Percentiles rank a stretch among this genome's conserved stretches.
Conservation (phyloP, 1,140 invertebrate genomes). For the Wiebesia pumilae region DNA sequence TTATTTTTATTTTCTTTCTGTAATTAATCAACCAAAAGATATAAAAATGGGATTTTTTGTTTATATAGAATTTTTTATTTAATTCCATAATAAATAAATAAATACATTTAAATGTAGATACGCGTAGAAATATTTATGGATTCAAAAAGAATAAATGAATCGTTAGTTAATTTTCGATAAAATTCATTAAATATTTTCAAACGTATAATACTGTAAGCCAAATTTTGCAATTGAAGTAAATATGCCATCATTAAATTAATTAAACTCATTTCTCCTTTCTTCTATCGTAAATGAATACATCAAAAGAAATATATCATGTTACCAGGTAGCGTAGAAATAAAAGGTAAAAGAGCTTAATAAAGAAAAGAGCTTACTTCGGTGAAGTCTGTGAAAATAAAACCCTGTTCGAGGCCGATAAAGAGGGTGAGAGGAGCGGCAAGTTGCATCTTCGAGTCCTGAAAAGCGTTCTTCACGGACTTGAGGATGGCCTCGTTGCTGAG, state of each 20-base stretch:
- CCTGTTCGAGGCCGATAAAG: conserved; percentile 84
- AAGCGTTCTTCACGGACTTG: conserved; percentile 68
- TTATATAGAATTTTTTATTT: too few species aligned
- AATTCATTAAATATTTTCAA: background rate
- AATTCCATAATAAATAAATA: too few species aligned
- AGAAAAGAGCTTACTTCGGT: conserved; percentile 76
- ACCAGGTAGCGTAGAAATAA: background rate
- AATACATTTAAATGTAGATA: too few species aligned
- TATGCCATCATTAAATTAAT: background rate
- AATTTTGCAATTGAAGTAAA: background rate
- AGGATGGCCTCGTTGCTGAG: conserved; percentile 59
- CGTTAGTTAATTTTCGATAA: too few species aligned
- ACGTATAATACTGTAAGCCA: background rate
- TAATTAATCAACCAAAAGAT: too few species aligned
- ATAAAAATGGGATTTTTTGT: too few species aligned
- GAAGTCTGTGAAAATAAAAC: conserved; percentile 84
- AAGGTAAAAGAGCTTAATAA: background rate
- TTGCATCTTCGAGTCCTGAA: conserved; percentile 76
- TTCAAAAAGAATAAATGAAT: too few species aligned
- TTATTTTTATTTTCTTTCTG: too few species aligned
- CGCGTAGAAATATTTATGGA: too few species aligned
- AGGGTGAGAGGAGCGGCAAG: conserved; percentile 80
- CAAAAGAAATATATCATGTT: background rate
- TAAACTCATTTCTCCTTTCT: too few species aligned
- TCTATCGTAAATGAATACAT: too few species aligned